phyloP scores from a whole-genome alignment of 2,888 invertebrate genomes.

The Aspidiotus rigidus region DNA sequence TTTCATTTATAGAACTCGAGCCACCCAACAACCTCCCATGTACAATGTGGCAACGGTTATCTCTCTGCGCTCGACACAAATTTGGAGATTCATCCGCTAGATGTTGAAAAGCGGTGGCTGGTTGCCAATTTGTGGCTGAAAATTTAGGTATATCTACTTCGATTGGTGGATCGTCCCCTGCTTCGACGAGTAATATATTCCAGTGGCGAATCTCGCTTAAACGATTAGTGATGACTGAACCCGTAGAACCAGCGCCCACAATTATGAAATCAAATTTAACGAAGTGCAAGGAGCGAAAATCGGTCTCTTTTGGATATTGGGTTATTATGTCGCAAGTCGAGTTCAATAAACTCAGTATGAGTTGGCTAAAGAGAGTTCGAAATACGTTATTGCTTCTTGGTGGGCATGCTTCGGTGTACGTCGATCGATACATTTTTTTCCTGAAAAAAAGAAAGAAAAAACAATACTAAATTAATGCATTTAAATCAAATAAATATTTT shows the following conservation, averaged over 20 bases:
- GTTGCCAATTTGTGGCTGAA: conserved; percentile 41
- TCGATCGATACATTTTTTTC: too few relatives aligned
- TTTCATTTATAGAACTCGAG: conserved; percentile 12
- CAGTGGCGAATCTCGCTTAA: too few relatives aligned
- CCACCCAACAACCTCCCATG: conserved; percentile 15
- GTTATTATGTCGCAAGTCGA: conserved; percentile 4
- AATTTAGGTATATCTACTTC: conserved; percentile 46
- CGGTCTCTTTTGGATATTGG: neutral
- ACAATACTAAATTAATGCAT: too few relatives aligned
- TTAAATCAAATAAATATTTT: too few relatives aligned
- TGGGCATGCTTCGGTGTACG: neutral
- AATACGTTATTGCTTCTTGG: conserved; percentile 1
- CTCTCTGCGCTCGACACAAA: neutral
- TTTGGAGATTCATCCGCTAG: neutral
- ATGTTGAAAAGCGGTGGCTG: conserved; percentile 1
- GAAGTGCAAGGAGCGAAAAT: conserved; percentile 29
- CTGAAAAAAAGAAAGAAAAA: too few relatives aligned
- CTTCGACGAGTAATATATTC: conserved; percentile 35
- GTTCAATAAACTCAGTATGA: conserved; percentile 9
- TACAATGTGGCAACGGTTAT: conserved; percentile 1
- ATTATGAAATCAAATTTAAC: conserved; percentile 38
- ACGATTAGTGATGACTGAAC: too few relatives aligned
- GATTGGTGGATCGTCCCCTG: conserved; percentile 47
- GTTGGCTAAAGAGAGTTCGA: neutral
- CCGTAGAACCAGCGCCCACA: too few relatives aligned